Evolutionary conservation across 2,113 vertebrate species (phyloP).

Genomic region (Rynchops niger): DNA sequence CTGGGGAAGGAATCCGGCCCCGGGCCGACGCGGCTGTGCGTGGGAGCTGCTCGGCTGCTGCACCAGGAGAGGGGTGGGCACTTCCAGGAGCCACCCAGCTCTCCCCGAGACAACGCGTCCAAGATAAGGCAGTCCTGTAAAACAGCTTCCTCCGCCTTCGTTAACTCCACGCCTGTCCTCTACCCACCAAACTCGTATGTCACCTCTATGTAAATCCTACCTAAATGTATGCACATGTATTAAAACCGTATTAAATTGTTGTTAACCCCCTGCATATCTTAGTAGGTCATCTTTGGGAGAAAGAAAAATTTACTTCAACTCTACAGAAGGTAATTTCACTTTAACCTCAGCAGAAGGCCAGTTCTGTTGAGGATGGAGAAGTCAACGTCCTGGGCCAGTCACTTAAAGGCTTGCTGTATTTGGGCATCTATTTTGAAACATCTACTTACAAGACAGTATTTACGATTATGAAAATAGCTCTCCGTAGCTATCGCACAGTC

Average conservation of each 20-base stretch:
- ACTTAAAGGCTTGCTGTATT: not conserved
- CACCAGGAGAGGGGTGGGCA: not conserved
- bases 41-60: not conserved
- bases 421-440: not conserved
- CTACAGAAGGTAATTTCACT: not conserved
- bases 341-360: not conserved
- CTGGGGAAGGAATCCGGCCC: not conserved
- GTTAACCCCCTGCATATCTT: not conserved
- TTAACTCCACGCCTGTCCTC: not conserved
- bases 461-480: accelerated
- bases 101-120: not conserved
- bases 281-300: not conserved
- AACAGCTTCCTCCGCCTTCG: not conserved
- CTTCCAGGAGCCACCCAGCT: not conserved
- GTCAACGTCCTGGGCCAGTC: accelerated
- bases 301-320: not conserved
- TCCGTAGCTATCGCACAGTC: accelerated
- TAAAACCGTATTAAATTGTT: not conserved
- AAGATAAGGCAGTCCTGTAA: not conserved
- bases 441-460: not conserved
- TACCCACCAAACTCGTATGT: not conserved
- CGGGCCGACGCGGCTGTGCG: not conserved
- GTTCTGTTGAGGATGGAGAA: not conserved
- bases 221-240: accelerated
- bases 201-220: not conserved